Base-by-base conservation (phyloP, 2,888 invertebrate genomes). In the Cantharis lateralis region DNA sequence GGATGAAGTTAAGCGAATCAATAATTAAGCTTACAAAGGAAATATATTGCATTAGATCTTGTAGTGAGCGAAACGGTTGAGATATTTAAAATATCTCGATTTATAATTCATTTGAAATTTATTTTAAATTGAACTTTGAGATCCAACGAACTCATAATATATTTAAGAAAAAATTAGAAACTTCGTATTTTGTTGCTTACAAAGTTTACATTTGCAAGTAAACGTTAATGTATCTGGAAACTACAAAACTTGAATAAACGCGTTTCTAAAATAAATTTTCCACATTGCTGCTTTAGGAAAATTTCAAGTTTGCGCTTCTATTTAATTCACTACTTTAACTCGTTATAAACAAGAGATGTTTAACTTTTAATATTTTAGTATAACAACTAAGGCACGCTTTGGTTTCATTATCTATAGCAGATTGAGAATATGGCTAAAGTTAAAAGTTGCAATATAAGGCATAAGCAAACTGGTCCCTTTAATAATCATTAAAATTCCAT, bases 181-280 rank as follows among this genome's bases (percentile, higher is more conserved):
- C n/a, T 48, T 48, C 7, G n/a, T 2, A 48, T 48, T 48, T 48
- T 48, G 48, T 48, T 48, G 48, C 48, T 48, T n/a, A n/a, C 48
- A n/a, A 48, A 48, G n/a, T 48, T 48, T 48, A 48, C 48, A 48
- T 48, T 48, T 48, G 48, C 48, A 48, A 48, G n/a, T n/a, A 48
- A 48, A 48, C 48, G 48, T 48, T 48, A 48, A 48, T 48, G 48
- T 48, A 48, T 48, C n/a, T 48, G 48, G 48, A 48, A 48, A 48
- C 48, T 48, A 48, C 48, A 48, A 48, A 48, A 48, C n/a, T 76
- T 79, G 79, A 77, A 78, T 80, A 81, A 82, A 81, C 81, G 80
- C 81, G 80, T 80, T 80, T 74, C 80, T 70, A 70, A 76, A 78
- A 82, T 82, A 84, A 83, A 83, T 83, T 83, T 77, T 78, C 79